Evolutionary conservation across 1,140 invertebrate genomes (phyloP), one percentile per base, ranked within the genome.

Genomic region (Ephestia elutella): DNA sequence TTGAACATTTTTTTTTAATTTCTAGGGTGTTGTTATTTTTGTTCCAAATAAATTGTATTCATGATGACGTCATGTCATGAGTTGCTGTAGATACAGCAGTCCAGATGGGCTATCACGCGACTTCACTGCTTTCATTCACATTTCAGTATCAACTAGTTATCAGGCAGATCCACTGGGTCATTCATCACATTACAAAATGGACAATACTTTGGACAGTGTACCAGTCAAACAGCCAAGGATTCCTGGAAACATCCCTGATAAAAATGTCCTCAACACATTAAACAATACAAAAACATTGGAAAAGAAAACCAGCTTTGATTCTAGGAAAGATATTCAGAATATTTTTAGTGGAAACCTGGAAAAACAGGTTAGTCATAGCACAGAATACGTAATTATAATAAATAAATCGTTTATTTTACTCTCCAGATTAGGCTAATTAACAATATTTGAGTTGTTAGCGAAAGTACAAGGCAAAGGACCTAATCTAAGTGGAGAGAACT

Each of bases 161-260:
- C 57, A 32, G 62, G 15, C 49, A 21, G 50, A 55, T 49, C 21
- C 25, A n/a, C n/a, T 35, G 15, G 59, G 35, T 0, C 54, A 60
- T 49, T 38, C 62, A 10, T 68, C 64, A 15, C 61, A 68, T 48
- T 75, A 76, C 44, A 74, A 79, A 60, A 62, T 83, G 54, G 76
- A 87, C 50, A 65, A 78, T 9, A 70, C 72, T 5, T 57, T 87
- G 38, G 85, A 87, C 54, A 63, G 69, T 56, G 68, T 86, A 5
- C 83, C 85, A 28, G 85, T 87, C 5, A 73, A 73, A 32, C 82
- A 85, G 50, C 70, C 80, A 0, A 69, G 71, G 19, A 72, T 66
- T 18, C 66, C 44, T 49, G 69, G 73, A 32, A 68, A 61, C 3
- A 8, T 60, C 15, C 49, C 60, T 50, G 57, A 65, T 19, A 71